Evolutionary conservation across 30 jellyfish, hydroid and myxozoan species (phyloP).

Genomic region (Catostylus mosaicus): DNA sequence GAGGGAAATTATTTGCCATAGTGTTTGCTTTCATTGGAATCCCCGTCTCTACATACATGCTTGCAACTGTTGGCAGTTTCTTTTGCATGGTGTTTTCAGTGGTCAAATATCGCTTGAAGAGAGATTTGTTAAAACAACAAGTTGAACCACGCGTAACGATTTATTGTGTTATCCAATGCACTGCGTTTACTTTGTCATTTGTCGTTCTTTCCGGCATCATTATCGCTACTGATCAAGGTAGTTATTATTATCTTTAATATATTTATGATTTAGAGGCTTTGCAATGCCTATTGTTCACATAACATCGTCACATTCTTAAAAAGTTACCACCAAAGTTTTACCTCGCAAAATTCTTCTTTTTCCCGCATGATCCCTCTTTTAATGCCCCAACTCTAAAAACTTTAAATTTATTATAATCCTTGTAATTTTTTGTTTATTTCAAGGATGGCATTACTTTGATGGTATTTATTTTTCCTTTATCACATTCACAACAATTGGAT

Average conservation of each 20-base stretch:
- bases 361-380: no score
- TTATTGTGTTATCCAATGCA: slow-evolving; percentile 15
- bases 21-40: slow-evolving; percentile 20
- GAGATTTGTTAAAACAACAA: neutral
- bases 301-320: no score
- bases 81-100: neutral
- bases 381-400: no score
- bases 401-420: no score
- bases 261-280: no score
- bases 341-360: no score
- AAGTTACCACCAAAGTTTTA: no score
- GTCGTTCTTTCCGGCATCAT: slow-evolving; percentile 13
- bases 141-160: neutral
- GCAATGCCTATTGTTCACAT: no score
- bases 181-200: neutral
- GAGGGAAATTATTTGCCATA: slow-evolving; percentile 18
- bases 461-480: slow-evolving; percentile 36
- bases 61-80: slow-evolving; percentile 36
- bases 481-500: slow-evolving; percentile 28
- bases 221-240: slow-evolving; percentile 17
- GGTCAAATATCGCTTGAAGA: slow-evolving; percentile 3
- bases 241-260: neutral
- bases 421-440: neutral
- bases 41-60: slow-evolving; percentile 22
- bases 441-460: slow-evolving; percentile 12